Evolutionary conservation across 2,797 vertebrate species (phyloP).

Genomic region (Trachurus trachurus): DNA sequence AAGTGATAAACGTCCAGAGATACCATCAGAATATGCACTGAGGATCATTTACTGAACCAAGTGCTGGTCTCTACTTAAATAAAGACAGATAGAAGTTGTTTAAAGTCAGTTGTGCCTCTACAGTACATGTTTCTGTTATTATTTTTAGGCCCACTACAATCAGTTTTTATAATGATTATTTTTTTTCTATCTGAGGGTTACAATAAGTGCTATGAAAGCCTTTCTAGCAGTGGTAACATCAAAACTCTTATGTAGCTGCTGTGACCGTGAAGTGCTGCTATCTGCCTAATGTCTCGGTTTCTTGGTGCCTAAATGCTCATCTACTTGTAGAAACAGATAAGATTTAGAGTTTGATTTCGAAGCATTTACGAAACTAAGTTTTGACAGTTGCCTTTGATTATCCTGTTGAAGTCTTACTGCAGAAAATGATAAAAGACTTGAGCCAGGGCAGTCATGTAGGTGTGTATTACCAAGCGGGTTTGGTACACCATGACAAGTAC

Average conservation of each 20-base stretch:
- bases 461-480: background rate
- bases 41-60: background rate
- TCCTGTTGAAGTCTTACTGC: background rate
- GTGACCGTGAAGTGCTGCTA: background rate
- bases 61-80: constrained; percentile 16
- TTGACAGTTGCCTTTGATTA: background rate
- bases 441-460: background rate
- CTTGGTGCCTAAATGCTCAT: background rate
- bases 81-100: constrained; percentile 6
- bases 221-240: background rate
- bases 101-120: background rate
- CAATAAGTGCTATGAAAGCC: background rate
- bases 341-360: background rate
- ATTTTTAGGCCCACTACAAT: background rate
- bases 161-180: background rate
- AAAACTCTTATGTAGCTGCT: background rate
- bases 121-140: background rate
- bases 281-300: background rate
- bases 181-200: background rate
- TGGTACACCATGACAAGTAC: no score
- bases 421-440: background rate
- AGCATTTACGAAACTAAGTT: background rate
- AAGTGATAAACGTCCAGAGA: constrained; percentile 34
- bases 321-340: background rate
- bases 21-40: constrained; percentile 29